Base-by-base conservation (phyloP, 2,113 vertebrate species). In the Ancistrus triradiatus region DNA sequence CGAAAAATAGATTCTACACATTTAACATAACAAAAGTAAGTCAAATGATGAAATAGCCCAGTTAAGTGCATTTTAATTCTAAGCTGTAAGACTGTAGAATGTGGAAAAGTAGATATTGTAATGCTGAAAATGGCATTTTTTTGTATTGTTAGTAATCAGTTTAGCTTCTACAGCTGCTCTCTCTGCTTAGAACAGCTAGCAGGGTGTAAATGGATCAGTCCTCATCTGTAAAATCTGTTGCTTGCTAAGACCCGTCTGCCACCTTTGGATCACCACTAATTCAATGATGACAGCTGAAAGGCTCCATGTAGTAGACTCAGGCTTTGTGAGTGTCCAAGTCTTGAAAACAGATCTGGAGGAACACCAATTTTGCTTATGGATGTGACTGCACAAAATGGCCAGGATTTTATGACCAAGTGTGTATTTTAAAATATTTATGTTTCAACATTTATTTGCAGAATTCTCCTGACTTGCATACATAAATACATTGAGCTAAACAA, bases 201-300 rank as follows among this genome's bases (percentile, higher is more conserved):
- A 15, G 24, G 24, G 46, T 42, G 64, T 50, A 50, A 66, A 47
- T 43, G 17, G 58, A 56, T 69, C 55, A 60, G 50, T 21, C 24
- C 38, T 46, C 22, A 35, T 51, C 56, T 44, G 42, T 38, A 48
- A 52, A 72, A 52, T 33, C 65, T 25, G 47, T 57, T 35, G 60
- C 55, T 57, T 24, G 24, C 52, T 46, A 7, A 63, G 42, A 49
- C 6, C 66, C 58, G 74, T 53, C 58, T 76, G 66, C 68, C 70
- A 74, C 68, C 75, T 70, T 71, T 42, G 46, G 38, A 33, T 27
- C 37, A 33, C 27, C 44, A 57, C 51, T 52, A 68, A 69, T 58
- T 64, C 63, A 50, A 58, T 48, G 62, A 75, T 75, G 82, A 84
- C 85, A 87, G 84, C 84, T 85, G 84, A 70, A 77, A 24, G 15